phyloP scores from a whole-genome alignment of 2,888 invertebrate genomes.

The Drosophila nigricruria region DNA sequence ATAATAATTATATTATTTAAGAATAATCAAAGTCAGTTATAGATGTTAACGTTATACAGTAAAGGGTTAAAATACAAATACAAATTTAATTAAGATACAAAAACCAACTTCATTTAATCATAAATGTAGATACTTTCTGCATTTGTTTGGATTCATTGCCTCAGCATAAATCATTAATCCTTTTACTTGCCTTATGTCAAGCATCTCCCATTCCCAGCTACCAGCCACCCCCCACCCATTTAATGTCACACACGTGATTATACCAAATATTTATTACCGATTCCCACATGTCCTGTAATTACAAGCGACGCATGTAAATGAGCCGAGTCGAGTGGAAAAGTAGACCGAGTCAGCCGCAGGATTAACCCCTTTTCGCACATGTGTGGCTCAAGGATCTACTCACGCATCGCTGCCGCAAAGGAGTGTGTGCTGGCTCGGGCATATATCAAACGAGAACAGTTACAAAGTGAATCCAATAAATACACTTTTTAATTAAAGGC shows the following conservation, averaged over 20 bases:
- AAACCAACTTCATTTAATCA: background rate
- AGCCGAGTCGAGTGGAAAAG: conserved; percentile 52
- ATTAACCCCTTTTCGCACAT: conserved; percentile 74
- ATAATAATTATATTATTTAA: background rate
- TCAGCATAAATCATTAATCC: conserved; percentile 28
- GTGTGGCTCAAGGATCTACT: conserved; percentile 48
- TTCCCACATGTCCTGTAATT: conserved; percentile 55
- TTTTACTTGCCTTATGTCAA: too few relatives aligned
- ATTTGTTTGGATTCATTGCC: conserved; percentile 3
- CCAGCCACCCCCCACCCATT: background rate
- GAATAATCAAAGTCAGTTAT: background rate
- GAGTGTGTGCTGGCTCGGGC: too few relatives aligned
- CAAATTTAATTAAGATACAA: background rate
- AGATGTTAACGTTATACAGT: background rate
- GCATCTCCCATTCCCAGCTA: conserved; percentile 1
- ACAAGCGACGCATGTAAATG: conserved; percentile 51
- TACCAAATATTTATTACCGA: conserved; percentile 58
- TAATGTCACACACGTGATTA: conserved; percentile 47
- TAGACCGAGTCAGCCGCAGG: conserved; percentile 46
- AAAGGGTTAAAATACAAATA: background rate
- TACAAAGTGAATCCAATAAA: conserved; percentile 70
- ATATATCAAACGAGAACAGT: conserved; percentile 35
- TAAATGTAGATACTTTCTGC: conserved; percentile 27
- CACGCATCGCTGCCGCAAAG: conserved; percentile 59
- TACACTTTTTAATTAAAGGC: conserved; percentile 69